Base-by-base conservation (phyloP, 2,888 invertebrate genomes). In the Zaprionus lineosus region DNA sequence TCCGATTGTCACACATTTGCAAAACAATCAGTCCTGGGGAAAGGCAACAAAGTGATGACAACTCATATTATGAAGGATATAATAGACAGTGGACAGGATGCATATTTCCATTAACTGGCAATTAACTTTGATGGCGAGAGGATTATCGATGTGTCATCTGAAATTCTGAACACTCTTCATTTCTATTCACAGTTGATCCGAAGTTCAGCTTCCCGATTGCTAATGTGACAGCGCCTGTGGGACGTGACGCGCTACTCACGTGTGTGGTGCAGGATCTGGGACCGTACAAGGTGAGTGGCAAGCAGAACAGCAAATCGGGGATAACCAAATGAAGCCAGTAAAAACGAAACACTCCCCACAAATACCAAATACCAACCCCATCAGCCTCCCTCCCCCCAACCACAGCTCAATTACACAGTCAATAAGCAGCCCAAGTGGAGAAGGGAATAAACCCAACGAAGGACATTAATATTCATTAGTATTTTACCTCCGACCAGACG, bases 201-300 rank as follows among this genome's bases (percentile, higher is more conserved):
- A 91, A 93, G 75, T 94, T 94, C 87, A 92, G 92, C 60, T 93
- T 92, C 14, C 92, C 93, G 3, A 93, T 94, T 44, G 91, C 92
- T 11, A 94, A 94, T 89, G 92, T 93, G 57, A 94, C 94, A 0
- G 93, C 93, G 9, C 92, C 94, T 1, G 92, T 94, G 50, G 94
- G 94, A 47, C 90, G 94, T 58, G 94, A 94, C 82, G 94, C 93
- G 1, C 90, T 92, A 1, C 91, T 94, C 48, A 92, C 93, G 8
- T 94, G 94, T 83, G 91, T 92, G 52, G 94, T 94, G 6, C 93
- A 94, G 81, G 93, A 94, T 87, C 89, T 94, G 65, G 93, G 93
- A 57, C 92, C 92, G 1, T 94, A 92, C 76, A 94, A 94, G 91
- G 94, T 94, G 90, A 89, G 77, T n/a, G n/a, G n/a, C n/a, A n/a